Evolutionary conservation across 2,113 vertebrate species (phyloP), one percentile per base, ranked within the genome.

Genomic region (Odontophorus gujanensis): DNA sequence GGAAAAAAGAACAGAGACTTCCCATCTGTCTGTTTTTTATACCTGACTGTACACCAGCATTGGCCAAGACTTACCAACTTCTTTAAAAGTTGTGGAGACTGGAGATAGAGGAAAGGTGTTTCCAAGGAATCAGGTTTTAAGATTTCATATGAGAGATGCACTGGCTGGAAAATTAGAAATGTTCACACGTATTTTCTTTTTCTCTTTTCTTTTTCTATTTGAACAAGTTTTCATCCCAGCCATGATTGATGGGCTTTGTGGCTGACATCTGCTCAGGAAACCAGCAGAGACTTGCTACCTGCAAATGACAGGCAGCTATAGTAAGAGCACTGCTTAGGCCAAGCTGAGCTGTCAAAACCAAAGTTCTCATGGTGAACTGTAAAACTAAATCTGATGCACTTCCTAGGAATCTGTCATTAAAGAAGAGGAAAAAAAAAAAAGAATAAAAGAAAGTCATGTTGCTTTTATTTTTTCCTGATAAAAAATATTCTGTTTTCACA

Each of bases 41-140:
- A 13, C 24, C 15, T 30, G 55, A 48, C 40, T n/a, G 20, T 2
- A 5, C 11, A 19, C 20, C 20, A 30, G 11, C 24, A 2, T 15
- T 28, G 1, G 26, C 5, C 1, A 1, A 18, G 2, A 4, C 3
- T 36, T 38, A 5, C 6, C 14, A n/a, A 10, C 0, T 5, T 5
- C 12, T 4, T 59, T 26, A 0, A 1, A 1, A 42, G 32, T 11
- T 20, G 9, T 15, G 48, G 9, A 30, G n/a, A 3, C 38, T 43
- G 43, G 15, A 47, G n/a, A 53, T 25, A 66, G 25, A 25, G 24
- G 6, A 19, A 76, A 36, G 17, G 9, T 32, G 20, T 16, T 74
- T 28, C 73, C 11, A 16, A 38, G 34, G 24, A n/a, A 21, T 32
- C 4, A 12, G 51, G 4, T 13, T 42, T 68, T 67, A 25, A 58